A percentile compares a stretch with the other conserved stretches of the same genome.
phyloP scores from a whole-genome alignment of 2,797 vertebrate species.

The Leontocebus nigricollis region DNA sequence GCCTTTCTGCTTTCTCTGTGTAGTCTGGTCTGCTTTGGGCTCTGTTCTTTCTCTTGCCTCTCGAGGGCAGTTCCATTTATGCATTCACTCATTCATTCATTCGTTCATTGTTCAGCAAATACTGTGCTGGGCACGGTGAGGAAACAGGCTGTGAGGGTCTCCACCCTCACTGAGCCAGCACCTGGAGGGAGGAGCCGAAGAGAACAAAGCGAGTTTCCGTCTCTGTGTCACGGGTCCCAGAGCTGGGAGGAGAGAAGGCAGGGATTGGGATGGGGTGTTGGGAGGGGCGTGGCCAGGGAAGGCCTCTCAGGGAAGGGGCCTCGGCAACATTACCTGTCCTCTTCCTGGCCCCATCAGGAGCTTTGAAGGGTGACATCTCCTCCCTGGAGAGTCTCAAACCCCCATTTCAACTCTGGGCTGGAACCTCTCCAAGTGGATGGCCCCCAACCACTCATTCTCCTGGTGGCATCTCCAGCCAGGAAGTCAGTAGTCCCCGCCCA shows the following conservation, averaged over 20 bases:
- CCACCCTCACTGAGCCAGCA: rapidly evolving
- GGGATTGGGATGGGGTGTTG: too few relatives aligned
- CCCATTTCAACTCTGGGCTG: neutral
- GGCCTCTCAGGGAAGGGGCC: neutral
- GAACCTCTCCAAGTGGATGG: neutral
- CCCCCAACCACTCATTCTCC: neutral
- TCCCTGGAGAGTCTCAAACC: neutral
- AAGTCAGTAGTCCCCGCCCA: neutral
- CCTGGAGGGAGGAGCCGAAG: neutral
- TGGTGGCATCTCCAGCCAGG: neutral
- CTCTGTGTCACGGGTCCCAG: neutral
- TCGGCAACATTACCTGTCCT: neutral
- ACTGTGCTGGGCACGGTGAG: neutral
- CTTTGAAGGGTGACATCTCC: neutral
- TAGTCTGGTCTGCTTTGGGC: neutral
- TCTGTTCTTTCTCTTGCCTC: neutral
- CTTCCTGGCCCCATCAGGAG: neutral
- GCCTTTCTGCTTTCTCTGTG: neutral
- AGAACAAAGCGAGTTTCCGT: neutral
- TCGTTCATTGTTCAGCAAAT: neutral
- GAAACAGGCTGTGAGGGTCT: neutral
- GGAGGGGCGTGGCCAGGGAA: neutral
- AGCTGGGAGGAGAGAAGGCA: neutral
- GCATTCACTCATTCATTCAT: neutral
- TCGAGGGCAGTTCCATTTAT: neutral